Evolutionary conservation across 2,797 vertebrate species (phyloP).

Genomic region (Eidolon dupreanum): DNA sequence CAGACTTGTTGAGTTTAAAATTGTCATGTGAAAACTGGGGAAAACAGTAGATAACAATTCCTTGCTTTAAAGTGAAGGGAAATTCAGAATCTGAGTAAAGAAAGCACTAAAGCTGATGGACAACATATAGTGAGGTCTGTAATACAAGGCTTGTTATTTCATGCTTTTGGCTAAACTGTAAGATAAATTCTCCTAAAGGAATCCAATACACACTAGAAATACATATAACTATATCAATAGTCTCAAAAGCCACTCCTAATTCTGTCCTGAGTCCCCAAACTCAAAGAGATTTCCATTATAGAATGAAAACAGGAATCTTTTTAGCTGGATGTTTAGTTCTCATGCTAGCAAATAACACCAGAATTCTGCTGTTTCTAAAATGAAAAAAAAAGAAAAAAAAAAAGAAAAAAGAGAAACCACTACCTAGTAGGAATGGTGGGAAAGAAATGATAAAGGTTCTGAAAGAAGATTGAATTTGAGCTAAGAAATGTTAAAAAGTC

Average conservation of each 20-base stretch:
- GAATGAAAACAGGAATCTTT: constrained; percentile 47
- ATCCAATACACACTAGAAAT: background rate
- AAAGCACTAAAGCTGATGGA: background rate
- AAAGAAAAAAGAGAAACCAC: background rate
- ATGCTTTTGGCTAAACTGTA: background rate
- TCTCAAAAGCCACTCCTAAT: constrained; percentile 19
- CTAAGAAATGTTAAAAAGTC: constrained; percentile 68
- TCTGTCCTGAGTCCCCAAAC: background rate
- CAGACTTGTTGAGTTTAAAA: constrained; percentile 18
- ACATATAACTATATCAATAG: background rate
- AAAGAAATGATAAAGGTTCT: constrained; percentile 52
- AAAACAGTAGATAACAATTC: background rate
- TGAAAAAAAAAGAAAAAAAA: background rate
- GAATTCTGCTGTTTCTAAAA: constrained; percentile 58
- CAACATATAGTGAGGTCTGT: background rate
- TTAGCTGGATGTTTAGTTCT: constrained; percentile 22
- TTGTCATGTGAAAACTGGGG: background rate
- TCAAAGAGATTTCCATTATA: constrained; percentile 37
- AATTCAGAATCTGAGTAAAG: constrained; percentile 9
- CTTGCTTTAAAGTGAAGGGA: background rate
- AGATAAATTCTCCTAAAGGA: background rate
- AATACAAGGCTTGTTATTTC: background rate
- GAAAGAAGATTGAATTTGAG: constrained; percentile 54
- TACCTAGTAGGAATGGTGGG: constrained; percentile 2
- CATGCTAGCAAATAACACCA: constrained; percentile 28